phyloP scores from a whole-genome alignment of 2,113 vertebrate genomes.

The Malurus cyaneus region DNA sequence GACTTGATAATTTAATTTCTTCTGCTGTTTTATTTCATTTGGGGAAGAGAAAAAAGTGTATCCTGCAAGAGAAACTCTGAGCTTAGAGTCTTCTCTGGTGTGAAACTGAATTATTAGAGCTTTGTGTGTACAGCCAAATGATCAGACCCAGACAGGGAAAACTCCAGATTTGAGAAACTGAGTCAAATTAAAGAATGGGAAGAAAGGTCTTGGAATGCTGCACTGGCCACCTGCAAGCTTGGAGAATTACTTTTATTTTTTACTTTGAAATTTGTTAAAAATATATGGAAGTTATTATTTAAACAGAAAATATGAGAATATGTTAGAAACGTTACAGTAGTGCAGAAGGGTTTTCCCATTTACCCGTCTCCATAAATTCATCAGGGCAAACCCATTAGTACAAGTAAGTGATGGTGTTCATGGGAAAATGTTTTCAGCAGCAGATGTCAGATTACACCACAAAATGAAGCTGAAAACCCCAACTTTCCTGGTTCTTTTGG shows the following conservation, averaged over 20 bases:
- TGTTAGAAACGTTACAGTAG: neutral
- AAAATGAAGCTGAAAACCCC: neutral
- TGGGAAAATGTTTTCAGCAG: neutral
- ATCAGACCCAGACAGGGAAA: neutral
- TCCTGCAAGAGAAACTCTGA: neutral
- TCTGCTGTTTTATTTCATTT: neutral
- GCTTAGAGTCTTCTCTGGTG: neutral
- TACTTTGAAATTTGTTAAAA: neutral
- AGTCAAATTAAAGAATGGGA: neutral
- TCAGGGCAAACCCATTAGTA: neutral
- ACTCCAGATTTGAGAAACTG: neutral
- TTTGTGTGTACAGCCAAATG: neutral
- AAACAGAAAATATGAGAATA: neutral
- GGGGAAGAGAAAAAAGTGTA: accelerated
- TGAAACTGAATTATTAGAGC: neutral
- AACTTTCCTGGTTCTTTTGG: neutral
- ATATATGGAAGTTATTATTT: neutral
- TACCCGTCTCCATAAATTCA: neutral
- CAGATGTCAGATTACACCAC: neutral
- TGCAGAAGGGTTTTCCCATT: neutral
- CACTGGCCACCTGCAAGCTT: neutral
- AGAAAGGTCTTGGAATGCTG: neutral
- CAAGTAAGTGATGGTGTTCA: neutral
- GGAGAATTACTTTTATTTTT: neutral
- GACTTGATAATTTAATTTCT: neutral